phyloP scores from a whole-genome alignment of 1,140 invertebrate genomes.

The Onthophagus taurus region DNA sequence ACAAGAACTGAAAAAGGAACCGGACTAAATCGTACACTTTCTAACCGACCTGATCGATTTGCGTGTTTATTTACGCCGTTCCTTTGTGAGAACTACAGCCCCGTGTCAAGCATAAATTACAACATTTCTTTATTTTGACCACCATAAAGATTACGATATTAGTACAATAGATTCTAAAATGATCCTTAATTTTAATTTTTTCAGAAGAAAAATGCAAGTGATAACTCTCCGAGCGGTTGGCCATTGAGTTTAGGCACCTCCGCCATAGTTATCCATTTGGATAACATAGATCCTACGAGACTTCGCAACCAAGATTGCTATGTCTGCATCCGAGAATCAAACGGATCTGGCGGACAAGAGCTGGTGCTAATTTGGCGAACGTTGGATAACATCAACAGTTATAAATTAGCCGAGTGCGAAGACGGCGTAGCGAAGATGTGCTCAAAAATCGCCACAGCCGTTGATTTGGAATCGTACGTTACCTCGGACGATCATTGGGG shows the following conservation, averaged over 20 bases:
- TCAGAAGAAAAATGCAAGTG: conserved; percentile 27
- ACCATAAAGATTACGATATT: too few species aligned
- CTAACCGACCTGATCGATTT: too few species aligned
- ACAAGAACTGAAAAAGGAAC: too few species aligned
- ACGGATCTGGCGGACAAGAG: conserved; percentile 29
- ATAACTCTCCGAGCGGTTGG: conserved; percentile 31
- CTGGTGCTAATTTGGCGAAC: conserved; percentile 32
- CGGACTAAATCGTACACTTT: too few species aligned
- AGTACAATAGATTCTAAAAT: too few species aligned
- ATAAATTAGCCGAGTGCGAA: conserved; percentile 31
- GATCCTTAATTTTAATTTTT: too few species aligned
- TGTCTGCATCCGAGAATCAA: conserved; percentile 23
- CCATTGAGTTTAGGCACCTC: conserved; percentile 31
- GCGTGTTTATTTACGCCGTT: too few species aligned
- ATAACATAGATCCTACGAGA: conserved; percentile 25
- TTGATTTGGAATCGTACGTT: conserved; percentile 28
- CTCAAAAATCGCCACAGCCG: conserved; percentile 23
- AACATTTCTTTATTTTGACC: too few species aligned
- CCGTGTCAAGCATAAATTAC: too few species aligned
- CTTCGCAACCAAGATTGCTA: conserved; percentile 35
- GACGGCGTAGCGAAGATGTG: conserved; percentile 33
- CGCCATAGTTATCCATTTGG: conserved; percentile 33
- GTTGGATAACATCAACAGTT: conserved; percentile 25
- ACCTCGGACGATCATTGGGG: conserved; percentile 32
- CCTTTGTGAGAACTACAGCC: too few species aligned